Percentiles rank a stretch among this genome's conserved stretches.
Evolutionary conservation across 2,888 invertebrate genomes (phyloP).

Genomic region (Coecobrya sp.): DNA sequence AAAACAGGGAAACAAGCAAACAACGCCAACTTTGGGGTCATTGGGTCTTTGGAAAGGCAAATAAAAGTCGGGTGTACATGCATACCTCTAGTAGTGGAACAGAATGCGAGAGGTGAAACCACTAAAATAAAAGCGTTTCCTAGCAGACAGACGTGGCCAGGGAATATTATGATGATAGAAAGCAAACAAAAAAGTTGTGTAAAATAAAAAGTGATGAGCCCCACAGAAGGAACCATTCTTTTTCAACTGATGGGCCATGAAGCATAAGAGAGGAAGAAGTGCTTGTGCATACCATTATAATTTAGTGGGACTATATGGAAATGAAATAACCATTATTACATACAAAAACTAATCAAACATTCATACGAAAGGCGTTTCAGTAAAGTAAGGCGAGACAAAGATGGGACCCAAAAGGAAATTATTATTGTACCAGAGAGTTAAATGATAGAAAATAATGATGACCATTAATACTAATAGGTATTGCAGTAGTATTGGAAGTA

Average conservation of each 20-base stretch:
- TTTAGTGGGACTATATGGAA: slow-evolving; percentile 25
- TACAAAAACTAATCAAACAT: slow-evolving; percentile 60
- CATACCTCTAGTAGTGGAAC: too few relatives aligned
- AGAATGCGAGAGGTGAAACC: neutral
- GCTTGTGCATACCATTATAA: neutral
- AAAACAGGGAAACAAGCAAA: too few relatives aligned
- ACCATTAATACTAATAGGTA: neutral
- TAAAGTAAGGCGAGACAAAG: neutral
- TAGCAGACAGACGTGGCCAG: neutral
- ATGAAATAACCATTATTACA: slow-evolving; percentile 42
- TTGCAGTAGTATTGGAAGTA: neutral
- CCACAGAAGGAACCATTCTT: neutral
- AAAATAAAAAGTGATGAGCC: slow-evolving; percentile 32
- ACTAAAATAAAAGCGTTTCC: too few relatives aligned
- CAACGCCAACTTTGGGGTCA: too few relatives aligned
- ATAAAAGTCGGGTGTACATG: too few relatives aligned
- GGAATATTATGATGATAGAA: neutral
- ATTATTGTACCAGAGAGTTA: neutral
- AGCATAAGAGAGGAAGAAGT: neutral
- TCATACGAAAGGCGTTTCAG: slow-evolving; percentile 29
- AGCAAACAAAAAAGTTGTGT: slow-evolving; percentile 10
- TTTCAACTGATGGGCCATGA: neutral
- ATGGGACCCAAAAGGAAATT: slow-evolving; percentile 22
- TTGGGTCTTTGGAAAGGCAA: too few relatives aligned
- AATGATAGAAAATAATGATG: neutral